Evolutionary conservation across 2,113 vertebrate species (phyloP), one percentile per base, ranked within the genome.

Genomic region (Poeciliopsis occidentalis): DNA sequence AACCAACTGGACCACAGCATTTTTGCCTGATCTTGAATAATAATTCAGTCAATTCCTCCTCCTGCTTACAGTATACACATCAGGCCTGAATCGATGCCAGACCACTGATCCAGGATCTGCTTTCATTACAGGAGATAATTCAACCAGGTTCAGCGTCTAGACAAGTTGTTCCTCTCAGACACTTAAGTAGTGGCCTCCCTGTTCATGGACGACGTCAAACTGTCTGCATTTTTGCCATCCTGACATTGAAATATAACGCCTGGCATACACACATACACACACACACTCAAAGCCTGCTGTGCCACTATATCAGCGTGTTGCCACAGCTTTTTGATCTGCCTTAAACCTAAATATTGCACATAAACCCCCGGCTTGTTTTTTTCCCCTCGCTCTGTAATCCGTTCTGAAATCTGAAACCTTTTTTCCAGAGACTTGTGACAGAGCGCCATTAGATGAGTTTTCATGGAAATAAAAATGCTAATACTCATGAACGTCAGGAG

Each of bases 291-390:
- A 71, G 73, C 73, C 65, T 65, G 57, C 73, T 61, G 29, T 30
- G 1, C 47, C 30, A 17, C 69, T 60, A 10, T 34, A 64, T 64
- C 61, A 26, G 32, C 37, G 26, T 76, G 67, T 64, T 78, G 47
- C 71, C n/a, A 12, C 61, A 69, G 68, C 39, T 64, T 67, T 78
- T 69, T 30, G 61, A 84, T 84, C 70, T 72, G 78, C 34, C 64
- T 67, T 6, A 82, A 83, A 78, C 41, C 47, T 60, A 64, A 83
- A 78, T 78, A 61, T 79, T 83, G 34, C 71, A 66, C 39, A 19
- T 78, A 65, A 80, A 82, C 62, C 64, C 10, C 41, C 26, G 39
- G 10, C 22, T 65, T 81, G 37, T 61, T 78, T 80, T 71, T 44
- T 29, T 27, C 32, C 5, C 26, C n/a, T 19, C 29, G 24, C 1